phyloP scores from a whole-genome alignment of 2,888 invertebrate species.

The Nasonia oneida region DNA sequence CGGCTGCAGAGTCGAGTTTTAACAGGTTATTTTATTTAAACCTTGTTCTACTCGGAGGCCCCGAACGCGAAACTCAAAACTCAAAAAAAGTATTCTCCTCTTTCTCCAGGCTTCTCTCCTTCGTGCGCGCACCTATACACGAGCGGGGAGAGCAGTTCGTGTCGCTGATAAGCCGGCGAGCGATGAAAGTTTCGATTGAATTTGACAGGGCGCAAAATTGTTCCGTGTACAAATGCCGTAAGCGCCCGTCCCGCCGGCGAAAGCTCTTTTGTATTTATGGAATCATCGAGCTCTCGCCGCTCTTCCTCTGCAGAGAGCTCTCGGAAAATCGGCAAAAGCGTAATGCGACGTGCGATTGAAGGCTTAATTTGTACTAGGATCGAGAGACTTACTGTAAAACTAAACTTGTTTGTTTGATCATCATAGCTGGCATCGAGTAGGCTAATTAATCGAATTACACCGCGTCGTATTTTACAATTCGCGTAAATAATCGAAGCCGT shows the following conservation, averaged over 20 bases:
- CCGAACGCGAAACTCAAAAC: background rate
- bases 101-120: background rate
- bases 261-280: conserved; percentile 52
- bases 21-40: background rate
- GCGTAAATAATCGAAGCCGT: background rate
- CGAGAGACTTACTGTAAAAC: too few relatives aligned
- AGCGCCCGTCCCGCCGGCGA: conserved; percentile 32
- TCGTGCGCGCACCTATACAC: background rate
- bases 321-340: background rate
- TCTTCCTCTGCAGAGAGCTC: background rate
- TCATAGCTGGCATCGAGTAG: too few relatives aligned
- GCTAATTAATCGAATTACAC: background rate
- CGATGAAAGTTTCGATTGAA: conserved; percentile 63
- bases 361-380: background rate
- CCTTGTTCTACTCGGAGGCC: background rate
- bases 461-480: background rate
- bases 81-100: conserved; percentile 14
- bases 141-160: conserved; percentile 27
- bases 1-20: conserved; percentile 25
- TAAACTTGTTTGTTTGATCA: background rate
- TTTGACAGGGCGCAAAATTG: conserved; percentile 63
- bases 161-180: conserved; percentile 59
- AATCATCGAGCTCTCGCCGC: conserved; percentile 38
- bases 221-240: conserved; percentile 60
- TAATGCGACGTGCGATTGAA: conserved; percentile 33